phyloP scores from a whole-genome alignment of 2,797 vertebrate genomes.

The Arctocebus calabarensis region DNA sequence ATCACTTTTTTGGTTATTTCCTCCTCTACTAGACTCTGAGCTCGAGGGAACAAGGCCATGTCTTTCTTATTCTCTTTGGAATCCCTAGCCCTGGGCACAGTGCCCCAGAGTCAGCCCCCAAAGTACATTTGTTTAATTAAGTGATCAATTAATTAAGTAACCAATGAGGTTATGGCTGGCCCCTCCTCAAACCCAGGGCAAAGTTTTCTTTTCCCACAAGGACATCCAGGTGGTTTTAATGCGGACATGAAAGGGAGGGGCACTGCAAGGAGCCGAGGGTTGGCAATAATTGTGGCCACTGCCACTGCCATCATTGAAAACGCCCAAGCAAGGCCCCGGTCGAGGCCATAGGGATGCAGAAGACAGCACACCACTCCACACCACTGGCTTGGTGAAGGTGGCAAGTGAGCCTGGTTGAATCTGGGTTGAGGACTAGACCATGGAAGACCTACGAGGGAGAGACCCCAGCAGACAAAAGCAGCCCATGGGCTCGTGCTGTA shows the following conservation, averaged over 20 bases:
- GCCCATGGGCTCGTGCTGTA: rapidly evolving
- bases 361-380: rapidly evolving
- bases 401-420: neutral
- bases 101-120: neutral
- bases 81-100: neutral
- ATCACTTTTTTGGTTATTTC: neutral
- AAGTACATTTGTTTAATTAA: constrained; percentile 55
- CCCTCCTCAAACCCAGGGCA: neutral
- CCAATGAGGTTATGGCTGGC: constrained; percentile 10
- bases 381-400: neutral
- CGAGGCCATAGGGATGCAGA: rapidly evolving
- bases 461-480: neutral
- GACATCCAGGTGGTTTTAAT: neutral
- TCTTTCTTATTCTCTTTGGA: neutral
- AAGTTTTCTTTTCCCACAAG: neutral
- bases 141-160: constrained; percentile 28
- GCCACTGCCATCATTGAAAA: neutral
- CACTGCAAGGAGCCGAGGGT: neutral
- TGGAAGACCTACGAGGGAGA: neutral
- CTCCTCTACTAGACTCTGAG: neutral
- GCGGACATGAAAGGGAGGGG: neutral
- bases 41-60: neutral
- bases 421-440: neutral
- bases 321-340: neutral
- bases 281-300: no score